phyloP scores from a whole-genome alignment of 1,140 invertebrate species.

The Araneus ventricosus region DNA sequence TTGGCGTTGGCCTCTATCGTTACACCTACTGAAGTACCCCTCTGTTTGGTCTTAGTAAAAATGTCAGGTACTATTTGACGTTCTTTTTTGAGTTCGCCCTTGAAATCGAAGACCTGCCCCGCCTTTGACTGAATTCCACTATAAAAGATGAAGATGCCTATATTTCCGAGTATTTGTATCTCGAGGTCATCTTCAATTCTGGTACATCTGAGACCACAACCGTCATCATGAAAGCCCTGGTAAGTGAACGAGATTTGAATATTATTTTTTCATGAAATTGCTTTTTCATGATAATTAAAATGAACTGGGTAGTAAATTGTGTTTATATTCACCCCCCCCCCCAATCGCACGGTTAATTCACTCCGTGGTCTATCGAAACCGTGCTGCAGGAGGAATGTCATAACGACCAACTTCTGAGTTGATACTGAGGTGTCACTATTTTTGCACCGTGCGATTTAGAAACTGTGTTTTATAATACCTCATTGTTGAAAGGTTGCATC shows the following conservation, averaged over 20 bases:
- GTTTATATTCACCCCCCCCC: too few species aligned
- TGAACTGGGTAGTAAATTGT: too few species aligned
- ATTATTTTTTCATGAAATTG: not conserved
- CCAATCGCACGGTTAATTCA: too few species aligned
- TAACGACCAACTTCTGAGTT: too few species aligned
- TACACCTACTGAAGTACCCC: not conserved
- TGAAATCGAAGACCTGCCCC: not conserved
- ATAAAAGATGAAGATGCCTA: slow-evolving; percentile 16
- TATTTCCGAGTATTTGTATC: not conserved
- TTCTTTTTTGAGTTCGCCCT: not conserved
- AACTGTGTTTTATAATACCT: too few species aligned
- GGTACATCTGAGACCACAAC: not conserved
- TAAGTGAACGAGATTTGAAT: not conserved
- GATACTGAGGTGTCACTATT: too few species aligned
- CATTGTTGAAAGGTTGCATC: too few species aligned
- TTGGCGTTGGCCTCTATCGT: not conserved
- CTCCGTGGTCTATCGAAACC: too few species aligned
- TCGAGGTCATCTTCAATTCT: not conserved
- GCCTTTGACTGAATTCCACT: not conserved
- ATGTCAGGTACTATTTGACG: not conserved
- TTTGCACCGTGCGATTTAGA: too few species aligned
- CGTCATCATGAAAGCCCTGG: not conserved
- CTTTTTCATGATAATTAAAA: too few species aligned
- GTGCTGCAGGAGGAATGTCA: too few species aligned
- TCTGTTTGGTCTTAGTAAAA: not conserved